These are phyloP conservation scores for Micrasema minimum DNA, from an alignment of 1,140 invertebrate species.

Conservation along the genomic window DNA sequence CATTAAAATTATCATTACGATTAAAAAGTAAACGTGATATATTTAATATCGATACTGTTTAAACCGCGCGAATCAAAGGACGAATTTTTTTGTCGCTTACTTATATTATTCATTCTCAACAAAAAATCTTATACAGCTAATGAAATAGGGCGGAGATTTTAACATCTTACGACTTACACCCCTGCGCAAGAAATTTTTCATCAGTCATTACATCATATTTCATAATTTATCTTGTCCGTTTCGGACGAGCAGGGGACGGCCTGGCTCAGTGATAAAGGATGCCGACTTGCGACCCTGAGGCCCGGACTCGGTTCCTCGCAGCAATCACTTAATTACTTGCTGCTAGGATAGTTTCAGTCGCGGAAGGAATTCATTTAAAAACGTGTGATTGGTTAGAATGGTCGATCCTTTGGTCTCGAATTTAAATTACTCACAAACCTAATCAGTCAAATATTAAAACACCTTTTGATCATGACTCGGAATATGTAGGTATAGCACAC, in stretches of 20 bases:
- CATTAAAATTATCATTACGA: no score
- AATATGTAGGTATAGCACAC: no score
- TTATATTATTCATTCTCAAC: no score
- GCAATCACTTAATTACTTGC: slow-evolving; percentile 8
- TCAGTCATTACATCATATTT: slow-evolving; percentile 49
- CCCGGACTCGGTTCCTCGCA: slow-evolving; percentile 2
- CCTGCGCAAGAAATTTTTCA: slow-evolving; percentile 48
- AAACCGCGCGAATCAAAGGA: no score
- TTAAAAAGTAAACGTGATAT: no score
- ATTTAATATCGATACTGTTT: no score
- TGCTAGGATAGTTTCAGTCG: neutral
- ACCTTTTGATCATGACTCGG: no score
- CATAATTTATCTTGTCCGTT: slow-evolving; percentile 44
- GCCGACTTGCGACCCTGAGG: slow-evolving; percentile 29
- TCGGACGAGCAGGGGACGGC: slow-evolving; percentile 17
- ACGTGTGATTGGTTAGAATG: neutral
- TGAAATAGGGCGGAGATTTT: no score
- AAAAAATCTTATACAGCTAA: no score
- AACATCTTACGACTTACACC: slow-evolving; percentile 7
- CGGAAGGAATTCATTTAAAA: slow-evolving; percentile 14
- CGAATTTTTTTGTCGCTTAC: no score
- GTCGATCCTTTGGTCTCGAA: neutral
- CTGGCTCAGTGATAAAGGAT: slow-evolving; percentile 9
- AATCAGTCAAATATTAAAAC: slow-evolving; percentile 27
- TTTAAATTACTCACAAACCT: neutral